Base-by-base conservation (phyloP, 1,140 invertebrate species). In the honey bee (Apis mellifera) region DNA sequence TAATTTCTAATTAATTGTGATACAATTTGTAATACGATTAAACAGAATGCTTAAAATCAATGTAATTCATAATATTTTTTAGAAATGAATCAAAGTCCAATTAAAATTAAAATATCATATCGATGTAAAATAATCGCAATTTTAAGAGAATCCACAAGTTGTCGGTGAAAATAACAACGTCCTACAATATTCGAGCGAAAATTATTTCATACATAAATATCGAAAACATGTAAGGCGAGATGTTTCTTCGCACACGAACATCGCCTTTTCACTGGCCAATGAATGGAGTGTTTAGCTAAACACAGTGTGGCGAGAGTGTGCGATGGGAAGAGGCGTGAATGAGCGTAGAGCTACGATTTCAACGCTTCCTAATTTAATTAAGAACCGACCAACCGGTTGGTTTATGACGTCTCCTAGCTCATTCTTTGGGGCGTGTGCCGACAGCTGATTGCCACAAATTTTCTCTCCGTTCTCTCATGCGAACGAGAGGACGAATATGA, bases 281-380 rank as follows among this genome's bases (percentile, higher is more conserved):
- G 90, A 91, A 92, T 90, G 89, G 65, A 89, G 76, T 83, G 86
- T 71, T 88, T 84, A 84, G 87, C 87, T 88, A 90, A 89, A 83
- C 85, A 85, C 64, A 87, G 83, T 87, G 84, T 88, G 89, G 89
- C 89, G 89, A 85, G 85, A 85, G 84, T 42, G 32, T 86, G 85
- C 84, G 89, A 86, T 89, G 90, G 88, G 85, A 90, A 87, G 86
- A 85, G 89, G 90, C 86, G 88, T 91, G 91, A 92, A 92, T 91
- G 90, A 92, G 89, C 89, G 87, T 91, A 91, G 79, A 68, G 86
- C 86, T 91, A 91, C 89, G 90, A 90, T 91, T 92, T 90, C 89
- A 92, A 89, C 89, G 86, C 89, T 89, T 90, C 89, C 88, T 92
- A 92, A 92, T 92, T 92, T 92, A 92, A 92, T 92, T 91, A 92